Evolutionary conservation across 2,797 vertebrate species (phyloP).

Genomic region (Coendou prehensilis): DNA sequence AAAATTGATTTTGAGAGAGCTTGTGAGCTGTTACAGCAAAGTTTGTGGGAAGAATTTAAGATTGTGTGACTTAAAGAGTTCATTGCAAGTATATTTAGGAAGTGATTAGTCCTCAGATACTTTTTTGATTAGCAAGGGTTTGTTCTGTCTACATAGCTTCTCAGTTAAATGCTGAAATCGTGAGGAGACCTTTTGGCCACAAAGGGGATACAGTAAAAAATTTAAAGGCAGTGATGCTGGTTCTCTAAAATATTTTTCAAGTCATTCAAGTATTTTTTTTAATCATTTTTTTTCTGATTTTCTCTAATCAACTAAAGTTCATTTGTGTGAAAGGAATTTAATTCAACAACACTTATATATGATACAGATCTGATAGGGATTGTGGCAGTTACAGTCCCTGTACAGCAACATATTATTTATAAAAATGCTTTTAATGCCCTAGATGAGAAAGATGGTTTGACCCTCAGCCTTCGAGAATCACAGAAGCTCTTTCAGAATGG

Average conservation of each 20-base stretch:
- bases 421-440: conserved; percentile 66
- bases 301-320: conserved; percentile 47
- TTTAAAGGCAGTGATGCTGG: not conserved
- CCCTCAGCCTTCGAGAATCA: conserved; percentile 94
- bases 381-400: not conserved
- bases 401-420: conserved; percentile 2
- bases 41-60: conserved; percentile 37
- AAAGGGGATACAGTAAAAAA: not conserved
- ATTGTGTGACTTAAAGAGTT: conserved; percentile 33
- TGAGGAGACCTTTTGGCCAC: conserved; percentile 17
- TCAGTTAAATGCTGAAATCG: conserved; percentile 26
- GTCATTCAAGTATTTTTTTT: not conserved
- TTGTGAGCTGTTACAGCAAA: conserved; percentile 33
- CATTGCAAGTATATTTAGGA: not conserved
- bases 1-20: conserved; percentile 58
- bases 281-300: conserved; percentile 6
- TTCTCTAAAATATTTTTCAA: conserved; percentile 33
- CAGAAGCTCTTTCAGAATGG: conserved; percentile 92
- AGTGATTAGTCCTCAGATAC: not conserved
- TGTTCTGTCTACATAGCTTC: not conserved
- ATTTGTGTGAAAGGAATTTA: conserved; percentile 38
- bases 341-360: conserved; percentile 1
- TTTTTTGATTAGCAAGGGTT: not conserved
- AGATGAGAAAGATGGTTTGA: conserved; percentile 97
- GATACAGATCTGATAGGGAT: not conserved